A percentile compares a stretch with the other conserved stretches of the same genome.
Evolutionary conservation across 92 coral and sea anemone species (phyloP).

Genomic region (Chrysogorgia sp.): DNA sequence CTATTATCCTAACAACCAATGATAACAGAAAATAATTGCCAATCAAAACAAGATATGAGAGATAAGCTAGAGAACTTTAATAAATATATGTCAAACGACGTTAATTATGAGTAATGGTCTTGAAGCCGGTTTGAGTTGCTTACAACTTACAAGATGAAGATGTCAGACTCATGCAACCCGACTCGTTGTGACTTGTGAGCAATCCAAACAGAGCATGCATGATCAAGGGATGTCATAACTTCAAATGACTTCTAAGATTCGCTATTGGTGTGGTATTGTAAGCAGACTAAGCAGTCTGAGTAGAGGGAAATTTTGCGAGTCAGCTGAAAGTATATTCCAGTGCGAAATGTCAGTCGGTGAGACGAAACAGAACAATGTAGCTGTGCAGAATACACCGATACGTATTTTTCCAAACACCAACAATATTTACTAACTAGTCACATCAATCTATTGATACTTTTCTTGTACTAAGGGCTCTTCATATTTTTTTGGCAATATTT

Average conservation of each 20-base stretch:
- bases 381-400: background rate
- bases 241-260: no score
- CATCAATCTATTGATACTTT: background rate
- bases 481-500: background rate
- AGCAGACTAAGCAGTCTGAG: no score
- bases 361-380: no score
- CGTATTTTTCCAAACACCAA: background rate
- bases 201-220: no score
- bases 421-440: background rate
- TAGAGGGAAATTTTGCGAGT: no score
- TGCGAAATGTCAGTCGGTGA: no score
- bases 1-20: slow-evolving; percentile 25
- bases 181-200: no score
- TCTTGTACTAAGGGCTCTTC: background rate
- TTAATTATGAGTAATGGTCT: background rate
- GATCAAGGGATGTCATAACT: no score
- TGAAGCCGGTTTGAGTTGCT: background rate
- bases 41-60: slow-evolving; percentile 29
- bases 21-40: slow-evolving; percentile 30
- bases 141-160: background rate
- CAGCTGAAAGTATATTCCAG: no score
- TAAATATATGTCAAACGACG: background rate
- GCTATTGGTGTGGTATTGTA: no score
- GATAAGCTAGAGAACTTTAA: slow-evolving; percentile 13
- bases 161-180: no score